Evolutionary conservation across 2,797 vertebrate genomes (phyloP).

Genomic region (Epinephelus awoara): DNA sequence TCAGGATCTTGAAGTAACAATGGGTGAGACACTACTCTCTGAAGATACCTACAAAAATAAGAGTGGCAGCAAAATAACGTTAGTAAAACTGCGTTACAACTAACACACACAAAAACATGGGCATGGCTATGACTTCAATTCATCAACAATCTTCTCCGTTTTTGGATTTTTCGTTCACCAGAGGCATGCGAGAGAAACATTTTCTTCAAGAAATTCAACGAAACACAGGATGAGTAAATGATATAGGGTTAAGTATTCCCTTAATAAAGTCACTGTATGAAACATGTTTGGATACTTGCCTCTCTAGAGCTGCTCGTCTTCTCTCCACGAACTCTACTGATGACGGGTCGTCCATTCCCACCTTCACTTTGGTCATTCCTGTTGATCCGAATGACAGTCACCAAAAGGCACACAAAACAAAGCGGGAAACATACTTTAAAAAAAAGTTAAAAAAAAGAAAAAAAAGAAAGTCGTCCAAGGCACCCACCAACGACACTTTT

Average conservation of each 20-base stretch:
- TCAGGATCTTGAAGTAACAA: constrained; percentile 94
- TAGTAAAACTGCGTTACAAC: not conserved
- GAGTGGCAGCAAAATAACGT: not conserved
- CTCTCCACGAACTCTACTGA: constrained; percentile 97
- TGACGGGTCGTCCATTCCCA: constrained; percentile 97
- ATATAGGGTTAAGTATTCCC: too few species aligned
- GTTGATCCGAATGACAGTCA: constrained; percentile 33
- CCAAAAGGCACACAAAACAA: not conserved
- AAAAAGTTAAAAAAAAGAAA: not conserved
- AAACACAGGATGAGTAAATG: too few species aligned
- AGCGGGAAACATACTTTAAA: not conserved
- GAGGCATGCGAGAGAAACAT: too few species aligned
- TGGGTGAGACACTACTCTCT: constrained; percentile 92
- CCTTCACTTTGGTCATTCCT: constrained; percentile 99
- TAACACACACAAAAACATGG: not conserved
- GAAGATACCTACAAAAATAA: constrained; percentile 89
- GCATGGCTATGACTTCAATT: too few species aligned
- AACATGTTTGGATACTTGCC: constrained; percentile 60
- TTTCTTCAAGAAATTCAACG: too few species aligned
- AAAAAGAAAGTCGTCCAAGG: too few species aligned
- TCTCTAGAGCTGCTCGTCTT: constrained; percentile 89
- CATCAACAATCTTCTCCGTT: too few species aligned
- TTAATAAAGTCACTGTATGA: not conserved
- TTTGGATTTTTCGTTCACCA: too few species aligned
- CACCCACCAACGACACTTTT: constrained; percentile 94